Percentiles rank a stretch among this genome's conserved stretches.
Conservation (phyloP, 1,140 invertebrate species). For the Drosophila neocordata region DNA sequence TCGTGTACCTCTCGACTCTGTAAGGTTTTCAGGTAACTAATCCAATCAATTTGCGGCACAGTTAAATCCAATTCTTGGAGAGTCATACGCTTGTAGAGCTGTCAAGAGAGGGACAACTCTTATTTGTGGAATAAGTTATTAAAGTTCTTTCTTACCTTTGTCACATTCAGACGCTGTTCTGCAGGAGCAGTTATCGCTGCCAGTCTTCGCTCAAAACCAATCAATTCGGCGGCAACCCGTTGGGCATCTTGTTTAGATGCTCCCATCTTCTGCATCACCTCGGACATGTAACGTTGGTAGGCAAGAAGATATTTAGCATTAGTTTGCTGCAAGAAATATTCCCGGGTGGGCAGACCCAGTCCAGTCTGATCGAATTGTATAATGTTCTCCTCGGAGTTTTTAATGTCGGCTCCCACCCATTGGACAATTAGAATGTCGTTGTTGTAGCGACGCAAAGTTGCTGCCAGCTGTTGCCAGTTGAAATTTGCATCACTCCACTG, state of each 20-base stretch:
- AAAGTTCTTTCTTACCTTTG: slow-evolving; percentile 48
- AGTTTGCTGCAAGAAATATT: slow-evolving; percentile 90
- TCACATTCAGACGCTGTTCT: slow-evolving; percentile 91
- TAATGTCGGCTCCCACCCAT: slow-evolving; percentile 94
- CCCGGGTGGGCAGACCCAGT: slow-evolving; percentile 92
- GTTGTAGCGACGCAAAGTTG: slow-evolving; percentile 90
- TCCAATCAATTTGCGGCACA: slow-evolving; percentile 92
- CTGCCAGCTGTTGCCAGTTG: slow-evolving; percentile 90
- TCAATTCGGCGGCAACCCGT: slow-evolving; percentile 88
- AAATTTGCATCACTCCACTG: slow-evolving; percentile 87
- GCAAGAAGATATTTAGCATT: slow-evolving; percentile 89
- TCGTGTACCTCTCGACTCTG: slow-evolving; percentile 88
- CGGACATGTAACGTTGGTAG: slow-evolving; percentile 91
- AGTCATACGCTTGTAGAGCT: slow-evolving; percentile 90
- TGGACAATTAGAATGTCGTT: slow-evolving; percentile 91
- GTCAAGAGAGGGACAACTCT: too few species aligned
- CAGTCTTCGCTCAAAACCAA: slow-evolving; percentile 91
- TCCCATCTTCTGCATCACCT: slow-evolving; percentile 87
- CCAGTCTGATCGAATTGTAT: slow-evolving; percentile 95
- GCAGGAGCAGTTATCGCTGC: slow-evolving; percentile 86
- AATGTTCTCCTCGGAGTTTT: slow-evolving; percentile 93
- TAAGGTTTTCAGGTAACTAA: slow-evolving; percentile 88
- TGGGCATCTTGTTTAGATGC: slow-evolving; percentile 85
- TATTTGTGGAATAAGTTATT: slow-evolving; percentile 83
- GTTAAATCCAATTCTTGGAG: slow-evolving; percentile 87